Conservation (phyloP, 2,888 invertebrate genomes). For the Dryomyza anilis region DNA sequence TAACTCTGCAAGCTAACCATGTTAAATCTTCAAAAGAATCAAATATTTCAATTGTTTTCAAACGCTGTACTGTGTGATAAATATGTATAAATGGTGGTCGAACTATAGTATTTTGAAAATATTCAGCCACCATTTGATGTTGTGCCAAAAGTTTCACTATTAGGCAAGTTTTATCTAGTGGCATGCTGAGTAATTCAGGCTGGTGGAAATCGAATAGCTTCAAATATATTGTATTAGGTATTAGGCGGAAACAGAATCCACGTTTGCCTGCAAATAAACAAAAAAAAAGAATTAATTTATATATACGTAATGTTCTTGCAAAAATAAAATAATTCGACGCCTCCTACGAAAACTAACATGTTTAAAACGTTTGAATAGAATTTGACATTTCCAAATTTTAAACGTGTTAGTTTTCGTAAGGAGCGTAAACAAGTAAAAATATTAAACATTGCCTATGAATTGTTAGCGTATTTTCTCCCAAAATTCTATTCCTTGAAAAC, state of each 20-base stretch:
- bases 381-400: too few species aligned
- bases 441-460: too few species aligned
- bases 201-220: constrained; percentile 71
- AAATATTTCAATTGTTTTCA: constrained; percentile 83
- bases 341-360: too few species aligned
- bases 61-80: constrained; percentile 69
- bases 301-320: background rate
- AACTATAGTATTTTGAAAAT: constrained; percentile 79
- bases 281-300: background rate
- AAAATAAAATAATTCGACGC: background rate
- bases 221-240: constrained; percentile 64
- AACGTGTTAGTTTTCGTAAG: too few species aligned
- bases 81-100: constrained; percentile 80
- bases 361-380: too few species aligned
- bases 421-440: too few species aligned
- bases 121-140: constrained; percentile 79
- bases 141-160: constrained; percentile 80
- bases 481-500: too few species aligned
- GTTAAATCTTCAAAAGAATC: constrained; percentile 85
- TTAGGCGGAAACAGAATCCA: constrained; percentile 81
- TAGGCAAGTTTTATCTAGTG: constrained; percentile 82
- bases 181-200: constrained; percentile 83
- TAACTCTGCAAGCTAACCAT: constrained; percentile 73
- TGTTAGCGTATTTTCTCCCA: too few species aligned
- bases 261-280: constrained; percentile 26